Conservation (phyloP, 2,113 vertebrate genomes). For the Aegotheles bennettii region DNA sequence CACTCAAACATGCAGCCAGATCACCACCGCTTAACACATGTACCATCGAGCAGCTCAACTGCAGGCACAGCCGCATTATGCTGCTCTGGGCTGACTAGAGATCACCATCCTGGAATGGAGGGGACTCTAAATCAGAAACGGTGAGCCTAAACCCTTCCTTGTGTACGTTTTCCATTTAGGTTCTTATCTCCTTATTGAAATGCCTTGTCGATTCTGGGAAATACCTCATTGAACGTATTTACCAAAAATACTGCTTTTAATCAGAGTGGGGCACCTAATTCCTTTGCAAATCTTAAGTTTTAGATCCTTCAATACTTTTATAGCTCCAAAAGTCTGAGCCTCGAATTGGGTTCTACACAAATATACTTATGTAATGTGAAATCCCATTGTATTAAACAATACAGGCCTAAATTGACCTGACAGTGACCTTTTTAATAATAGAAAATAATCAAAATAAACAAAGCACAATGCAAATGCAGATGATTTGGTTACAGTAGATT, state of each 20-base stretch:
- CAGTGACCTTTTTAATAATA: constrained; percentile 46
- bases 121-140: background rate
- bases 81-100: background rate
- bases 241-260: background rate
- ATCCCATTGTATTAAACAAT: background rate
- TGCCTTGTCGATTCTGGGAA: background rate
- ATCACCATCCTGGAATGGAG: background rate
- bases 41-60: background rate
- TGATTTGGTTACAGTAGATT: constrained; percentile 62
- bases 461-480: constrained; percentile 62
- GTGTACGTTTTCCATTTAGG: background rate
- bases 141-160: background rate
- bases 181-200: background rate
- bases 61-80: background rate
- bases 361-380: background rate
- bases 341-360: background rate
- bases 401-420: background rate
- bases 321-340: background rate
- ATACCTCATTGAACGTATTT: background rate
- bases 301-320: background rate
- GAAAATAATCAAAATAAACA: constrained; percentile 48
- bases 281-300: background rate
- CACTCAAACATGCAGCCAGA: background rate
- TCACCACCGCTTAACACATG: rapidly evolving
- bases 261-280: background rate